Conservation (phyloP, 1,140 invertebrate species). For the Pararge aegeria region DNA sequence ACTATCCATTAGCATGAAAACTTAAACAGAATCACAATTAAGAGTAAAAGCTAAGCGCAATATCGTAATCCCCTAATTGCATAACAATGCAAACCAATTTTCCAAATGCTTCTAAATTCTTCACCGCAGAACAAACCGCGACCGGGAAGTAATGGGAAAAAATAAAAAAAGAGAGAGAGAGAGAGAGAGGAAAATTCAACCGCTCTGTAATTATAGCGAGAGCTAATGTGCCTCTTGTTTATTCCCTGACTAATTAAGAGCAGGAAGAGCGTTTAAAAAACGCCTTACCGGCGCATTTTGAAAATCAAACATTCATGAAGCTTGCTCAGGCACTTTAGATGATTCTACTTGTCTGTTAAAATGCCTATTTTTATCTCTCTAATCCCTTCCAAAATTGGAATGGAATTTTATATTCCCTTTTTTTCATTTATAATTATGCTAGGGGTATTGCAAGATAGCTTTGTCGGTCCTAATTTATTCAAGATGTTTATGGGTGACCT, state of each 20-base stretch:
- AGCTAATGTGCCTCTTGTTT: constrained; percentile 76
- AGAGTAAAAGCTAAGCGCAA: background rate
- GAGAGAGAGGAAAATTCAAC: constrained; percentile 43
- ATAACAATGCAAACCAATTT: constrained; percentile 62
- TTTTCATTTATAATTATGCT: constrained; percentile 20
- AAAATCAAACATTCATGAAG: constrained; percentile 73
- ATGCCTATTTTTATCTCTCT: constrained; percentile 19
- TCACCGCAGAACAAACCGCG: constrained; percentile 53
- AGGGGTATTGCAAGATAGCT: background rate
- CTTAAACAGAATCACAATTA: constrained; percentile 15
- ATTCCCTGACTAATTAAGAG: constrained; percentile 76
- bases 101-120: constrained; percentile 69
- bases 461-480: background rate
- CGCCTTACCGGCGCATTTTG: constrained; percentile 45
- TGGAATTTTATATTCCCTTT: constrained; percentile 1
- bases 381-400: constrained; percentile 1
- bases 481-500: background rate
- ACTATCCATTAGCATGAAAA: background rate
- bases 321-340: constrained; percentile 39
- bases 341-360: constrained; percentile 26
- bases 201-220: constrained; percentile 69
- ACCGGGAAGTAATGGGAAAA: constrained; percentile 49
- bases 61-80: constrained; percentile 34
- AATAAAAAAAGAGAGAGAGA: constrained; percentile 26
- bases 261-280: constrained; percentile 68